A percentile compares a stretch with the other conserved stretches of the same genome.
phyloP scores from a whole-genome alignment of 2,888 invertebrate genomes.

The Melanotus villosus region DNA sequence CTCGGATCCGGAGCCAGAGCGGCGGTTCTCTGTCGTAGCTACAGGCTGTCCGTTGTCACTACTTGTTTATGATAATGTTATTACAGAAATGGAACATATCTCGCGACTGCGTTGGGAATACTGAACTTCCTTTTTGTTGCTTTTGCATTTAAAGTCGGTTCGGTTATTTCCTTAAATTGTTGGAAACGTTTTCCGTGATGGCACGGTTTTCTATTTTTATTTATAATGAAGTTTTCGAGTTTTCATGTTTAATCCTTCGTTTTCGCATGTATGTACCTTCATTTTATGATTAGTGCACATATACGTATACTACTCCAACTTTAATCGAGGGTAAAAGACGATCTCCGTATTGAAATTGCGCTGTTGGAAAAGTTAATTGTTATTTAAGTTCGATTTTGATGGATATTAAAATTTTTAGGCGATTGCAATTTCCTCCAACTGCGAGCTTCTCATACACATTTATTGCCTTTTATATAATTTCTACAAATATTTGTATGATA shows the following conservation, averaged over 20 bases:
- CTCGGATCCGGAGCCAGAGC: slow-evolving; percentile 14
- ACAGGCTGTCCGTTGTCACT: slow-evolving; percentile 16
- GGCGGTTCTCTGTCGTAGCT: slow-evolving; percentile 17
- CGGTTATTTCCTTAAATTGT: slow-evolving; percentile 15
- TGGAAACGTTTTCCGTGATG: not conserved
- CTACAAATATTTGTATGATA: no score
- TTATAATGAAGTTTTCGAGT: no score
- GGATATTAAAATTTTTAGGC: no score
- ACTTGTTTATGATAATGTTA: slow-evolving; percentile 25
- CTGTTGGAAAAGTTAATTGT: no score
- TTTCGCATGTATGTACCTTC: slow-evolving; percentile 6
- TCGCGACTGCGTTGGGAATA: slow-evolving; percentile 15
- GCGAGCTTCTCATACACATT: no score
- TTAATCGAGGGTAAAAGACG: no score
- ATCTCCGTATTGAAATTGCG: no score
- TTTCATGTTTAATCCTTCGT: slow-evolving; percentile 12
- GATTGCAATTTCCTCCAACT: no score
- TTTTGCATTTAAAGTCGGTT: slow-evolving; percentile 1
- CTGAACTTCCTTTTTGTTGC: slow-evolving; percentile 18
- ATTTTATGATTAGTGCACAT: not conserved
- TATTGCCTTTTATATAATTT: no score
- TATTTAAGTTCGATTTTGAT: no score
- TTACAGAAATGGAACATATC: slow-evolving; percentile 23
- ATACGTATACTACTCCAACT: no score
- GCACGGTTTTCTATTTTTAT: slow-evolving; percentile 10